Conservation (phyloP, 2,888 invertebrate species). For the Leptopilina myrica region DNA sequence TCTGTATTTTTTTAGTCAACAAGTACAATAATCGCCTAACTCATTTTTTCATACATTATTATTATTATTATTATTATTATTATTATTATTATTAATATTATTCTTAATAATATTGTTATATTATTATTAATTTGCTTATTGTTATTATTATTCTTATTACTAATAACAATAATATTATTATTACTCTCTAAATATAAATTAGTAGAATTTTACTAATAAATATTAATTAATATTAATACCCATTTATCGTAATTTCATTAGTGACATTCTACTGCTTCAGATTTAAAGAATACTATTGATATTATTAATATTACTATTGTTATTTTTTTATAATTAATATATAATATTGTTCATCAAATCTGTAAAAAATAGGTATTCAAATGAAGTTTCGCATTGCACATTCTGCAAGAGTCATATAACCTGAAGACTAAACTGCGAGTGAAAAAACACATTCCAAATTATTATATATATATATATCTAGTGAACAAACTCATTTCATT, state of each 20-base stretch:
- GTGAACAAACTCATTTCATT: conserved; percentile 7
- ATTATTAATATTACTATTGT: neutral
- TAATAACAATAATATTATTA: too few species aligned
- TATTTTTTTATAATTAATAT: neutral
- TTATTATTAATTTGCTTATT: neutral
- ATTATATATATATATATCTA: neutral
- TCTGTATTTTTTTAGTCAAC: neutral
- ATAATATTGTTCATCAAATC: neutral
- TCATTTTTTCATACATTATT: neutral
- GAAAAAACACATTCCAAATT: conserved; percentile 24
- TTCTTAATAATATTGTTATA: neutral
- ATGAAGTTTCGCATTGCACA: conserved; percentile 27
- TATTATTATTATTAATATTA: neutral
- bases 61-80: neutral
- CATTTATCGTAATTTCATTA: too few species aligned
- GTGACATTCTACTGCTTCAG: too few species aligned
- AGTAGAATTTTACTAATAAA: too few species aligned
- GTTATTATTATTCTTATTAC: neutral
- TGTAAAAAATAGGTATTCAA: conserved; percentile 36
- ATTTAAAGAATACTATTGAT: too few species aligned
- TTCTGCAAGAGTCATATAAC: neutral
- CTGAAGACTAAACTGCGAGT: conserved; percentile 6
- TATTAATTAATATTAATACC: too few species aligned
- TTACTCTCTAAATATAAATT: too few species aligned
- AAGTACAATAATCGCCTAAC: neutral